Evolutionary conservation across 1,140 invertebrate species (phyloP), one percentile per base, ranked within the genome.

Genomic region (Archivesica marissinica): DNA sequence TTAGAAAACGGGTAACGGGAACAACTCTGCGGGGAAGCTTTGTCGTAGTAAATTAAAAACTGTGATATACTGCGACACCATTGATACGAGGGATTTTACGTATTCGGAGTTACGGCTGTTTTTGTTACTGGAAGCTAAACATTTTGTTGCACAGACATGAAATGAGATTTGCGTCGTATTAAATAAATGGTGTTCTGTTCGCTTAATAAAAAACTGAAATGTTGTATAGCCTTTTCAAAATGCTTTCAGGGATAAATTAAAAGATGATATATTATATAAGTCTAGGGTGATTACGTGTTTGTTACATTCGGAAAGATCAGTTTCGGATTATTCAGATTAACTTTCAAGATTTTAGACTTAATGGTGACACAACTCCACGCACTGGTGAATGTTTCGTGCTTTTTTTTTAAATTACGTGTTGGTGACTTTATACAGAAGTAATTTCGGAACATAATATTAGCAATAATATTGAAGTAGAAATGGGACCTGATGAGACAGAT

Each of bases 271-370:
- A 64, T 64, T 25, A 35, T 17, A 20, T 52, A 52, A n/a, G 15
- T 61, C 35, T 30, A 13, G 25, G 50, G 35, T 7, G 68, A 72
- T 52, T 41, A 72, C 50, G 68, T 28, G 20, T 72, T 50, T 50
- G 68, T 72, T 44, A 50, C 68, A 50, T 20, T 47, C 33, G n/a
- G 68, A 28, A 17, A 72, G 41, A 47, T 72, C 68, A 20, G 0
- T 25, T 47, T 33, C 23, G 1, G 64, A 44, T 72, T 47, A 72
- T 15, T n/a, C 0, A 47, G 68, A 72, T 72, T 72, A 72, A 72
- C 33, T 44, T 72, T 28, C 41, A 72, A 47, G 44, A 47, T 47
- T 44, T 50, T 33, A 50, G 68, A 72, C 68, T 33, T 47, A 72
- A 72, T 72, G 68, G 44, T 50, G 25, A 72, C 44, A 72, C 30